Evolutionary conservation across 2,797 vertebrate genomes (phyloP).

Genomic region (Dryobates pubescens): DNA sequence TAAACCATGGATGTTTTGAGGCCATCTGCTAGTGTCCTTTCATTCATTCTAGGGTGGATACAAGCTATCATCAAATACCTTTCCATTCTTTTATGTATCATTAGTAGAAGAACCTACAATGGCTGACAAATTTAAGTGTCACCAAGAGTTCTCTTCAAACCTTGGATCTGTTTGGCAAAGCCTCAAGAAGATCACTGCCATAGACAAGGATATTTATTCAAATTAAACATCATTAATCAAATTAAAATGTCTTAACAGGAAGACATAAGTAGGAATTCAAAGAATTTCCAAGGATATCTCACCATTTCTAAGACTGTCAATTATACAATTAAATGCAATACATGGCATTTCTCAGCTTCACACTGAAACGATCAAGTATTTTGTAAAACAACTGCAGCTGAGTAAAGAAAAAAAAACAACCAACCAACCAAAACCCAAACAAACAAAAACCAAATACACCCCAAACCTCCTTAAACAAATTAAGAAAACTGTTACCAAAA

Average conservation of each 20-base stretch:
- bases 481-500: background rate
- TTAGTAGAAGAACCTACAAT: background rate
- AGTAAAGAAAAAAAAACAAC: background rate
- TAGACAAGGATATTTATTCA: background rate
- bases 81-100: background rate
- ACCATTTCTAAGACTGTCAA: background rate
- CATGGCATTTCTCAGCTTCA: background rate
- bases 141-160: background rate
- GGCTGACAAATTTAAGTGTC: background rate
- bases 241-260: background rate
- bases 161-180: background rate
- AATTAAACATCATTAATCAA: background rate
- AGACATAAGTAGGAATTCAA: background rate
- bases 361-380: background rate
- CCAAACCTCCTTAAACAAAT: background rate
- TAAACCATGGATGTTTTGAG: background rate
- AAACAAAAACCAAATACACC: background rate
- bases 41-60: background rate
- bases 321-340: background rate
- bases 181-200: background rate
- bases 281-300: background rate
- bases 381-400: too few relatives aligned
- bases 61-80: background rate
- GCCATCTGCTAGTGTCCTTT: background rate
- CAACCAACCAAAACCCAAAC: background rate